These are phyloP conservation scores for Saguinus imperator DNA, from an alignment of 2,113 vertebrate species.

Conservation along the genomic window DNA sequence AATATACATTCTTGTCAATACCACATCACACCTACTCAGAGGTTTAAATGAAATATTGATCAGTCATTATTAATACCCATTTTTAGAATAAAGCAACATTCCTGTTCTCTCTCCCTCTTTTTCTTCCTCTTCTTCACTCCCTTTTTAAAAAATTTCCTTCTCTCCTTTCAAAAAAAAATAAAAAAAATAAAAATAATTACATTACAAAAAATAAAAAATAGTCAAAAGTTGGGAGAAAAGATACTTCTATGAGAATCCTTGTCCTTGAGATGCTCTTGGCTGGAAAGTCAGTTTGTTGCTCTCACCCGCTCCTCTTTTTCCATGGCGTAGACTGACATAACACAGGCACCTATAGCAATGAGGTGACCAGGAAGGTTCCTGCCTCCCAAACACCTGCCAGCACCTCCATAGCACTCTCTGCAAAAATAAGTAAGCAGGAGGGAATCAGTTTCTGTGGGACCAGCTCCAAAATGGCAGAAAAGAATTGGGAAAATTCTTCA, in stretches of 20 bases:
- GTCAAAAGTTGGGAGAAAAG: neutral
- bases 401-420: conserved; percentile 32
- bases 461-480: conserved; percentile 88
- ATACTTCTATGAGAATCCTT: neutral
- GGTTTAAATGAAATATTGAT: no score
- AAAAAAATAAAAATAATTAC: no score
- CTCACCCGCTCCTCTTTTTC: neutral
- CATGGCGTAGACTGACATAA: conserved; percentile 51
- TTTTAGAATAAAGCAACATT: no score
- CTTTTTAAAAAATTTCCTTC: no score
- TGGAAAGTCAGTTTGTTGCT: neutral
- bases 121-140: no score
- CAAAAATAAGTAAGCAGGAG: conserved; percentile 80
- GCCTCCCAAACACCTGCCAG: conserved; percentile 76
- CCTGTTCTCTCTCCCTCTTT: no score
- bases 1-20: no score
- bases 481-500: conserved; percentile 88
- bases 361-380: conserved; percentile 85
- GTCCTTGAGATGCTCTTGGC: neutral
- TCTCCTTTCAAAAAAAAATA: no score
- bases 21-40: no score
- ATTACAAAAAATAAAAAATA: no score
- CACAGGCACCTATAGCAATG: conserved; percentile 47
- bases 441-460: conserved; percentile 86
- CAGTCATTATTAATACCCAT: no score